These are phyloP conservation scores for Isurus oxyrinchus DNA, from an alignment of 2,113 vertebrate species.

Conservation along the genomic window DNA sequence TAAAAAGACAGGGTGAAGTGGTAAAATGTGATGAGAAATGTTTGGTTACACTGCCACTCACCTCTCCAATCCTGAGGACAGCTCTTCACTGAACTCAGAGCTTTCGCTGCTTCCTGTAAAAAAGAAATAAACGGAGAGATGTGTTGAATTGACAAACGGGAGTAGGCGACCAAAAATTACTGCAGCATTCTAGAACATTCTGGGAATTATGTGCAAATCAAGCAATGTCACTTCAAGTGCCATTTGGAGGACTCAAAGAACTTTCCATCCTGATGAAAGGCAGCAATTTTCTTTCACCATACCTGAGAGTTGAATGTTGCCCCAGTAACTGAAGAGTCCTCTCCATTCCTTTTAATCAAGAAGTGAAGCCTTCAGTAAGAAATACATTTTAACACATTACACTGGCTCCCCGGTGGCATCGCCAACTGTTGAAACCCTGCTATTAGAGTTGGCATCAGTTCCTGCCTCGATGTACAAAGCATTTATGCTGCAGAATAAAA, in stretches of 20 bases:
- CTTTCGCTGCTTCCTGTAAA: conserved; percentile 88
- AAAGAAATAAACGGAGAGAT: neutral
- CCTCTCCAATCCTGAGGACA: conserved; percentile 82
- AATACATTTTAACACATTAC: neutral
- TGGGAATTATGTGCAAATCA: neutral
- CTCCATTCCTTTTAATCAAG: neutral
- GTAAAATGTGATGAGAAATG: neutral
- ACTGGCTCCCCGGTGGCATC: neutral
- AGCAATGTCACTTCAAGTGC: neutral
- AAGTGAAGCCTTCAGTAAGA: neutral
- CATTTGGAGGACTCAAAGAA: neutral
- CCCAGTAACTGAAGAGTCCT: neutral
- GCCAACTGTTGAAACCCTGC: neutral
- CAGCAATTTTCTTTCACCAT: neutral
- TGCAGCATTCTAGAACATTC: neutral
- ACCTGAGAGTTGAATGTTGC: neutral
- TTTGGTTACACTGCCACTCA: conserved; percentile 54
- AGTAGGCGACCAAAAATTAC: neutral
- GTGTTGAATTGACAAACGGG: neutral
- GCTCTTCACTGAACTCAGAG: conserved; percentile 85
- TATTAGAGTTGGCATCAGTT: neutral
- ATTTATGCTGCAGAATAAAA: neutral
- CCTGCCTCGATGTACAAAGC: neutral
- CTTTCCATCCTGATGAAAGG: neutral
- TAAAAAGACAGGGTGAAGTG: neutral